Base-by-base conservation (phyloP, 2,797 vertebrate species). In the Helostoma temminkii region DNA sequence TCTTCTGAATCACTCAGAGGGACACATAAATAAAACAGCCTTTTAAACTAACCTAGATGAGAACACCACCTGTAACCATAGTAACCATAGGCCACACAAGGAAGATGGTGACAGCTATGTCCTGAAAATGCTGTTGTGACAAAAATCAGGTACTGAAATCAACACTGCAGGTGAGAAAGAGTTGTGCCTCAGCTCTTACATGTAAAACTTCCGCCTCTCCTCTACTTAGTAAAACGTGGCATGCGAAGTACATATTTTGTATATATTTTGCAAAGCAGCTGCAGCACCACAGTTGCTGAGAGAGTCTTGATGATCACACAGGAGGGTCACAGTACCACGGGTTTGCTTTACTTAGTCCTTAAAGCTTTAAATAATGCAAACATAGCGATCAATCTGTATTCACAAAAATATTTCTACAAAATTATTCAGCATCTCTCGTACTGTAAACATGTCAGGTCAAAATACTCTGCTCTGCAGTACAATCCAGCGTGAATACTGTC, bases 401-500 rank as follows among this genome's bases (percentile, higher is more conserved):
- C 64, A 76, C 73, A 61, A 88, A 87, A 78, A 69, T 61, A 70
- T 59, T 58, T 68, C 67, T 81, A 76, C 30, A 86, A 88, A 88
- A 82, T 64, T 77, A 80, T 66, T 68, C 41, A 65, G 50, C 55
- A 66, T 66, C 72, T 81, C 65, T 72, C 11, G 0, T 50, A 53
- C 58, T 59, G 25, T 66, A 71, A 74, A 80, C 39, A 28, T 34
- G 48, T 57, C 48, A 48, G 21, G 32, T 66, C 15, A 60, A 78
- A 83, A 83, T 54, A 53, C 22, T 75, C 52, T 73, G 66, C 53
- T 62, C 62, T 50, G 66, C 56, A 76, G 54, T 48, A 30, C 4
- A 61, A 55, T 53, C 37, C 52, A 42, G 39, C 45, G 28, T 6
- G 22, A 45, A 62, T 21, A 56, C 58, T 1, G 11, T 9, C 5